Evolutionary conservation across 2,888 invertebrate genomes (phyloP), one percentile per base, ranked within the genome.

Genomic region (Cephus runcator): DNA sequence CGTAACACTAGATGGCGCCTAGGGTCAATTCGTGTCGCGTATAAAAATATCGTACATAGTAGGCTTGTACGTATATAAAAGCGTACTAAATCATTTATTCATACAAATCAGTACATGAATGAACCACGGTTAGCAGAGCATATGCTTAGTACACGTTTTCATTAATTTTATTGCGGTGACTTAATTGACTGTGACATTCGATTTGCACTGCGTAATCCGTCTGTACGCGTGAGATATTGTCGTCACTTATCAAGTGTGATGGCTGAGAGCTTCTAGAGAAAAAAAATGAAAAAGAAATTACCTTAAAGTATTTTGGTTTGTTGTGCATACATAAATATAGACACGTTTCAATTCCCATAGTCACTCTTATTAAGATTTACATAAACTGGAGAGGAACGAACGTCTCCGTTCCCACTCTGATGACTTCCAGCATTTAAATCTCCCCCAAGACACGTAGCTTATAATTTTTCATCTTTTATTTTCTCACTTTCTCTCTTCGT

Each of bases 111-210:
- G 56, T 56, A 9, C 2, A 15, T 23, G 23, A 56, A 56, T 56
- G 23, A 56, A 15, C 23, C 23, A 56, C 56, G 23, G 23, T 23
- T 56, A 2, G 23, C 23, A 56, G 9, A 56, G 2, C 23, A 23
- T 6, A 23, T 6, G 23, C 9, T 23, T 23, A 56, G 56, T 56
- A 23, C 9, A 56, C 9, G 23, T 23, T 56, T 56, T 56, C 56
- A 56, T 56, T 56, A 23, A 85, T 87, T 88, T 88, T 87, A 88
- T 89, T 84, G 84, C 84, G 77, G 79, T 82, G 81, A 87, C 86
- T 88, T 87, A 86, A 86, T 85, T 85, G 79, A 81, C 77, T 77
- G 84, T 77, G 81, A 85, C 85, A 84, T 83, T 84, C 87, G 85
- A 87, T 87, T 86, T 86, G 85, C 85, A 82, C 83, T 79, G 77